Evolutionary conservation across 1,140 invertebrate species (phyloP).

Genomic region (Heliconius hewitsoni): DNA sequence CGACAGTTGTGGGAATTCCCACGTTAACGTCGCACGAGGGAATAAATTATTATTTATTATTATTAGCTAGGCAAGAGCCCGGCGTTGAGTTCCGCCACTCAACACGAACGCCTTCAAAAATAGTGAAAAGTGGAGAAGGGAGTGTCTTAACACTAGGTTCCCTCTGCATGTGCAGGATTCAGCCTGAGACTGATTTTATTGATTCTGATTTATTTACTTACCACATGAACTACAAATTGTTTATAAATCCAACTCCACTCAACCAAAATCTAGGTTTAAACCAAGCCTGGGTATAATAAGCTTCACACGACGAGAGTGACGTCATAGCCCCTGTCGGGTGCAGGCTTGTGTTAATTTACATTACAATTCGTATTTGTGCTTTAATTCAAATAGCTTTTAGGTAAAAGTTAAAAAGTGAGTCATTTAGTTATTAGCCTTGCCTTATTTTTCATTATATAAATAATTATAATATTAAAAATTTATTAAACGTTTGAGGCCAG

Average conservation of each 20-base stretch:
- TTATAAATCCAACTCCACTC: background rate
- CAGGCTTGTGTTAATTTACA: constrained; percentile 21
- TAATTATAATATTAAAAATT: background rate
- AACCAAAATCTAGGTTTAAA: constrained; percentile 2
- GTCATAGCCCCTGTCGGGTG: constrained; percentile 4
- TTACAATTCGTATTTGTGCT: constrained; percentile 16
- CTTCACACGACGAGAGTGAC: constrained; percentile 3
- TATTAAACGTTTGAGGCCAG: background rate
- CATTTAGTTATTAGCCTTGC: background rate
- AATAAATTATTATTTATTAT: too few species aligned
- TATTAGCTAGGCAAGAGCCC: too few species aligned
- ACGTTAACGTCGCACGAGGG: too few species aligned
- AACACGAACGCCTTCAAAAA: too few species aligned
- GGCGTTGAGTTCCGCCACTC: too few species aligned
- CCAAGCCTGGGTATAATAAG: background rate
- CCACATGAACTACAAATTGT: background rate
- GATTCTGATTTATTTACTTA: background rate
- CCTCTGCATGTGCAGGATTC: too few species aligned
- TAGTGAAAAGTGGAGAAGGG: too few species aligned
- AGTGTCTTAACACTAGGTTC: too few species aligned
- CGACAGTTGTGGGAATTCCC: too few species aligned
- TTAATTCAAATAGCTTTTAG: background rate
- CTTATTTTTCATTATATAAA: background rate
- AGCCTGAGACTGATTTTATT: too few species aligned
- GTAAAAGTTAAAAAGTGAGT: background rate